phyloP scores from a whole-genome alignment of 2,797 vertebrate species.

The Amniataba percoides region DNA sequence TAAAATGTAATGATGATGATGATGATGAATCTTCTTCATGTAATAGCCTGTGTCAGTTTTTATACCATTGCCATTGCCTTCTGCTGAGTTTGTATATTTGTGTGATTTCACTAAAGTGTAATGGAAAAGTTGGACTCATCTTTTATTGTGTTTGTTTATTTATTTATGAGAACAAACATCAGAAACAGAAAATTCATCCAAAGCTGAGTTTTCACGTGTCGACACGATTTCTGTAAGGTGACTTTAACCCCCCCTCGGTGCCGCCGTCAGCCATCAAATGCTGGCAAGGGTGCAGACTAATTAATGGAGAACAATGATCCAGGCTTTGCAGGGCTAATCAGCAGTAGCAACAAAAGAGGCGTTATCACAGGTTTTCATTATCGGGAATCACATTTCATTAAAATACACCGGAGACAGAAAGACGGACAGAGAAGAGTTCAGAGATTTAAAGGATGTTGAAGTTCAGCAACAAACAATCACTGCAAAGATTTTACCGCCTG shows the following conservation, averaged over 20 bases:
- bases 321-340: conserved; percentile 46
- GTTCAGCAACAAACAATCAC: background rate
- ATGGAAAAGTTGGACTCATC: conserved; percentile 59
- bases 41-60: conserved; percentile 82
- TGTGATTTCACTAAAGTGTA: conserved; percentile 85
- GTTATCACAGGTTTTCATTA: conserved; percentile 55
- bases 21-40: conserved; percentile 68
- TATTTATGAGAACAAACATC: background rate
- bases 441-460: background rate
- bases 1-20: conserved; percentile 70
- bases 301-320: conserved; percentile 71
- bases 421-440: background rate
- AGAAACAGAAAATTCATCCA: background rate
- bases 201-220: background rate
- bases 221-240: conserved; percentile 17
- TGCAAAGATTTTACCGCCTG: background rate
- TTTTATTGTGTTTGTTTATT: conserved; percentile 7
- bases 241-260: conserved; percentile 27
- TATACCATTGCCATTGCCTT: conserved; percentile 83
- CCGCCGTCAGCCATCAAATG: conserved; percentile 4
- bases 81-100: conserved; percentile 84
- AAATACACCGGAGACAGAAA: conserved; percentile 26
- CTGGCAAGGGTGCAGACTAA: conserved; percentile 62
- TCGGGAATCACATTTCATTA: conserved; percentile 48
- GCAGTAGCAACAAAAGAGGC: conserved; percentile 39